Evolutionary conservation across 1,140 invertebrate genomes (phyloP), one percentile per base, ranked within the genome.

Genomic region (Drosophila trapezifrons): DNA sequence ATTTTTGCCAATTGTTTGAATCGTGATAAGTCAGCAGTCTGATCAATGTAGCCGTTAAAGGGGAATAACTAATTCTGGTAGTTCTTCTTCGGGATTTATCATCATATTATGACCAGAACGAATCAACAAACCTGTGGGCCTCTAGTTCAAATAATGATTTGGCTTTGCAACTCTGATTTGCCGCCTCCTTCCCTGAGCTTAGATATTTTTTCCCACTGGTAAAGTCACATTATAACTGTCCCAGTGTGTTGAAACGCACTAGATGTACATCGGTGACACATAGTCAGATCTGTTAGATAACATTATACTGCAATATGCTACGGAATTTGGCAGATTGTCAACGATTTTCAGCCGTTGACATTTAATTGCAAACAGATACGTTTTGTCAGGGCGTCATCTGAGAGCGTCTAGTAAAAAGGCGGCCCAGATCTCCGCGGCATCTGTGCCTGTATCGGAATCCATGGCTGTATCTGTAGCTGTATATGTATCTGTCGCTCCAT

Each of bases 291-390:
- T 63, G 46, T 51, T 57, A 62, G 75, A 78, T 70, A 78, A 70
- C 54, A 65, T 79, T 69, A 49, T 32, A 56, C 43, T 70, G 46
- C 37, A 46, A 43, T 37, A 27, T 51, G 70, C 43, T 69, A 32
- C 64, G 60, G 64, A 65, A 76, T 77, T 78, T 78, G 64, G 67
- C 60, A 65, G 74, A 37, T 56, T 85, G 81, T 78, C 82, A 67
- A 15, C 67, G 49, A 57, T 56, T 67, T 54, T 51, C 70, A 62
- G 78, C 62, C 74, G 81, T 71, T 81, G 81, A 86, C 81, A 85
- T 86, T 85, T 85, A 85, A 85, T 85, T 85, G 81, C 81, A 81
- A 86, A 81, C 82, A 85, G 81, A 85, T 85, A 81, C 81, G 80
- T 81, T 85, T 81, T 85, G 82, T 86, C 81, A 86, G 64, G 52